Evolutionary conservation across 2,113 vertebrate species (phyloP).

Genomic region (Gymnarchus niloticus): DNA sequence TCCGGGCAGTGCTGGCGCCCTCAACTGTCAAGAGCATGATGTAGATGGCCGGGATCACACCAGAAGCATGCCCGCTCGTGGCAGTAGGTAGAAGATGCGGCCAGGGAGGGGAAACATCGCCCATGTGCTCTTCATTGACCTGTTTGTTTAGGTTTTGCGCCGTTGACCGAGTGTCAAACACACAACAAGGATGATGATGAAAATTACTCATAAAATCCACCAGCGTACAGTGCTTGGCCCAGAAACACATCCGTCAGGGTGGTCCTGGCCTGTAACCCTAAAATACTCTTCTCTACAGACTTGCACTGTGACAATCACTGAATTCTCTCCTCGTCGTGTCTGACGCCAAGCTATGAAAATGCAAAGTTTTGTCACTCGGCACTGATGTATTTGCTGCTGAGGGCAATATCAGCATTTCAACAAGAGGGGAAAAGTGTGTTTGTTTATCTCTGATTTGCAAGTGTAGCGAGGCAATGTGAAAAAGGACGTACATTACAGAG

Average conservation of each 20-base stretch:
- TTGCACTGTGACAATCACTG: background rate
- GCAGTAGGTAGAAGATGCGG: background rate
- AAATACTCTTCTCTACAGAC: background rate
- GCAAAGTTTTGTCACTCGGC: background rate
- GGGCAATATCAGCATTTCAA: constrained; percentile 12
- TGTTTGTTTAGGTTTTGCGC: background rate
- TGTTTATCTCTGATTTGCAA: constrained; percentile 6
- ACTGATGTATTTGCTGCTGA: background rate
- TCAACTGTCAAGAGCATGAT: background rate
- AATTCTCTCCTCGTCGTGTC: background rate
- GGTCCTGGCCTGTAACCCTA: background rate
- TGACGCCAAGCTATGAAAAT: background rate
- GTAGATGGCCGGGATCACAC: background rate
- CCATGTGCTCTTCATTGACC: background rate
- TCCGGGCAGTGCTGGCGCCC: background rate
- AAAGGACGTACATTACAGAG: background rate
- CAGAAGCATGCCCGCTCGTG: background rate
- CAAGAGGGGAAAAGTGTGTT: background rate
- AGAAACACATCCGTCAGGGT: background rate
- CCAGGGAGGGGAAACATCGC: background rate
- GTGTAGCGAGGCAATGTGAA: background rate
- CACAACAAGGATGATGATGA: background rate
- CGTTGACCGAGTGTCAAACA: background rate
- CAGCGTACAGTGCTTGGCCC: background rate
- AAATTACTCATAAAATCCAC: background rate